Conservation (phyloP, 2,113 vertebrate species). For the Tonatia bakeri region DNA sequence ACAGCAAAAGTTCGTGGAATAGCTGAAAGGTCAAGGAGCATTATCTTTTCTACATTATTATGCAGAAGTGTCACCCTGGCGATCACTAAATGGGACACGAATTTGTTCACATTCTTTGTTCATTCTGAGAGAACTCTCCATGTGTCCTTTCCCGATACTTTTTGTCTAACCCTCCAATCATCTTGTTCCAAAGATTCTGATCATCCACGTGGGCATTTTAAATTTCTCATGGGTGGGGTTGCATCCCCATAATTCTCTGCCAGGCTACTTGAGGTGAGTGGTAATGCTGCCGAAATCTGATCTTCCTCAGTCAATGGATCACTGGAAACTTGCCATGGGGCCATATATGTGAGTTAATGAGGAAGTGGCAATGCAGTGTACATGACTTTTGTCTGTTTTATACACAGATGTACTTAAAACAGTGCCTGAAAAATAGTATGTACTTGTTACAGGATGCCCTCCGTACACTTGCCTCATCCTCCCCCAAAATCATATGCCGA, state of each 20-base stretch:
- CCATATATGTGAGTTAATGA: background rate
- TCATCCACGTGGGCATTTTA: background rate
- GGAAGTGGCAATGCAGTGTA: background rate
- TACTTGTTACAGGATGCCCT: background rate
- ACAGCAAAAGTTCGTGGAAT: background rate
- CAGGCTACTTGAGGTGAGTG: too few relatives aligned
- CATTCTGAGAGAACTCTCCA: background rate
- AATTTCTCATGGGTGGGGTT: background rate
- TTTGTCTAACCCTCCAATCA: background rate
- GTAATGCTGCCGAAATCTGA: background rate
- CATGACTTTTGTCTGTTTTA: background rate
- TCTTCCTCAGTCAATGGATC: background rate
- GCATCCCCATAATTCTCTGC: background rate
- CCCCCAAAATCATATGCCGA: background rate
- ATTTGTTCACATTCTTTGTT: background rate
- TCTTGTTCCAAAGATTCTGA: background rate
- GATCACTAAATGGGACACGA: background rate
- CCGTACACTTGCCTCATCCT: rapidly evolving
- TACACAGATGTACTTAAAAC: background rate
- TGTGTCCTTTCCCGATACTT: background rate
- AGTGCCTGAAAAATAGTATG: background rate
- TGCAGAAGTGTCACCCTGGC: background rate
- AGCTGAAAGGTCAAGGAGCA: background rate
- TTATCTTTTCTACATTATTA: background rate
- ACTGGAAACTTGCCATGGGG: background rate